Conservation (phyloP, 2,888 invertebrate species). For the Melieria omissa region DNA sequence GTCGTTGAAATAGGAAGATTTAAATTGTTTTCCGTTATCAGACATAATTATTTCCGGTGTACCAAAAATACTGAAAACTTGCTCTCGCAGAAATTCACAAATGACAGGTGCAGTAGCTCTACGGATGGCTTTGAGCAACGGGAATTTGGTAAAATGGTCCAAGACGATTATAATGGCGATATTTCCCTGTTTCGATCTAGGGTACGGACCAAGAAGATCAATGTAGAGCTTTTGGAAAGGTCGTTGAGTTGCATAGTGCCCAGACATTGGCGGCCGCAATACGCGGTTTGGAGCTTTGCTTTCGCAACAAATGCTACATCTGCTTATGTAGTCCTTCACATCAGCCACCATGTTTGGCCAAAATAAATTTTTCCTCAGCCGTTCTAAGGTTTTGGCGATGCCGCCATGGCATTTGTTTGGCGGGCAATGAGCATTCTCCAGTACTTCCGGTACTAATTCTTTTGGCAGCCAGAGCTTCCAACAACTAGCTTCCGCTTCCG, state of each 20-base stretch:
- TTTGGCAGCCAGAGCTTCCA: constrained; percentile 37
- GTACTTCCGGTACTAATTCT: constrained; percentile 4
- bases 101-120: constrained; percentile 34
- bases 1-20: constrained; percentile 29
- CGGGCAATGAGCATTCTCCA: constrained; percentile 24
- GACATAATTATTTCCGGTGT: constrained; percentile 30
- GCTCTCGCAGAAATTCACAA: constrained; percentile 27
- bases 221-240: constrained; percentile 25
- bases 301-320: constrained; percentile 18
- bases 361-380: constrained; percentile 27
- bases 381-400: constrained; percentile 28
- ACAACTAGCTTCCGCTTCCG: constrained; percentile 1
- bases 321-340: constrained; percentile 19
- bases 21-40: constrained; percentile 39
- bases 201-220: constrained; percentile 39
- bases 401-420: constrained; percentile 32
- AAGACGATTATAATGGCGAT: constrained; percentile 37
- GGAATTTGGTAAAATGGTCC: constrained; percentile 39
- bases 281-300: constrained; percentile 24
- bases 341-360: constrained; percentile 29
- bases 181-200: constrained; percentile 32
- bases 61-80: constrained; percentile 37
- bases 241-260: constrained; percentile 17
- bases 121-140: constrained; percentile 33
- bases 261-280: constrained; percentile 25